Evolutionary conservation across 2,888 invertebrate species (phyloP), one percentile per base, ranked within the genome.

Genomic region (Ephialtes manifestator): DNA sequence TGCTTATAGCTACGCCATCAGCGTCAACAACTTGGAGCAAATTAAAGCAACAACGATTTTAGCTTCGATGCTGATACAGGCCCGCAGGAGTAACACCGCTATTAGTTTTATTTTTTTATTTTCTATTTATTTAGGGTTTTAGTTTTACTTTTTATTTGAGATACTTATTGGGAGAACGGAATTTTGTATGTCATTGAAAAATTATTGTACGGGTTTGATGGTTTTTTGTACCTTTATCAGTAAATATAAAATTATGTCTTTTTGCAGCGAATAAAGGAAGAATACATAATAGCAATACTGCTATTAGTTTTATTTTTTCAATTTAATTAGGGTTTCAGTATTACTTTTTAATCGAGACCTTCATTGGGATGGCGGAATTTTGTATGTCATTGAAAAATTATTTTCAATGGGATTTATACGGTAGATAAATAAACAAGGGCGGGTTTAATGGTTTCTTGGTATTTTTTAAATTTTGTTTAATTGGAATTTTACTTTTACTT

Each of bases 1-100:
- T 24, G 46, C 43, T 67, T 67, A 46, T 67, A 67, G 43, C 20
- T 67, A 46, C 67, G 24, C 43, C 43, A 46, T 43, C n/a, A 10
- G 8, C 67, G 67, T 46, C n/a, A 46, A n/a, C 48, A 15, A 15
- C 7, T 67, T 15, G 13, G 48, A 24, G 46, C n/a, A 48, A 68
- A 63, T 63, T 63, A 63, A 63, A 31, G 4, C 28, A 51, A 51
- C 20, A 51, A n/a, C 31, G 28, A 15, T 51, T 48, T n/a, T 28
- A 46, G 28, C 13, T 28, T n/a, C 20, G 8, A 39, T 8, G 15
- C 20, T 53, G 20, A 53, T 18, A 7, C 46, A 8, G 13, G 53
- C 10, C n/a, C 15, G 13, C 31, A 1, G 11, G 10, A 15, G n/a
- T 13, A 28, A 15, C 15, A 1, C 4, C 18, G n/a, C 39, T 5